Conservation (phyloP, 1,140 invertebrate genomes). For the Pygmarrhopalites habei region DNA sequence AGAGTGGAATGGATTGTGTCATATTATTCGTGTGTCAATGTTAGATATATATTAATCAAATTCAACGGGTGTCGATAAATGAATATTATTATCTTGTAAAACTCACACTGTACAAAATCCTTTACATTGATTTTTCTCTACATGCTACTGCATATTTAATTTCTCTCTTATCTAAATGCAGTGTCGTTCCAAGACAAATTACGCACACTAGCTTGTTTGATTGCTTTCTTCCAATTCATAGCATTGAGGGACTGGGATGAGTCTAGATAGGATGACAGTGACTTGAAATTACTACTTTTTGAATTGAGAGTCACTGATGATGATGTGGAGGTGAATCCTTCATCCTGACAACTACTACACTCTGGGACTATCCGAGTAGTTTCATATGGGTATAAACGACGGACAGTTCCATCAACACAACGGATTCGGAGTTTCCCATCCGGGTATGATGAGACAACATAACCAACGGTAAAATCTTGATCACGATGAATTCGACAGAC, state of each 20-base stretch:
- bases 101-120: no score
- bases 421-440: not conserved
- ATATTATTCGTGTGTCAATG: no score
- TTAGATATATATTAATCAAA: no score
- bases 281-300: not conserved
- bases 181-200: no score
- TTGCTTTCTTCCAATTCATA: not conserved
- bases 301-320: not conserved
- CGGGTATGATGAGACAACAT: not conserved
- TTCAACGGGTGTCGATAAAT: no score
- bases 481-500: not conserved
- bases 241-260: not conserved
- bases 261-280: not conserved
- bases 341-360: not conserved
- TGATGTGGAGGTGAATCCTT: not conserved
- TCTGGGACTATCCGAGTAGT: not conserved
- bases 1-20: no score
- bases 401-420: not conserved
- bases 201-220: no score
- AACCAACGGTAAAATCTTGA: slow-evolving; percentile 3
- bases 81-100: no score
- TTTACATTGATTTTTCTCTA: no score
- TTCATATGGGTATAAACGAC: slow-evolving; percentile 1
- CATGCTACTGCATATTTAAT: no score
- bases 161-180: no score